phyloP scores from a whole-genome alignment of 2,797 vertebrate genomes.

The Pitangus sulphuratus region DNA sequence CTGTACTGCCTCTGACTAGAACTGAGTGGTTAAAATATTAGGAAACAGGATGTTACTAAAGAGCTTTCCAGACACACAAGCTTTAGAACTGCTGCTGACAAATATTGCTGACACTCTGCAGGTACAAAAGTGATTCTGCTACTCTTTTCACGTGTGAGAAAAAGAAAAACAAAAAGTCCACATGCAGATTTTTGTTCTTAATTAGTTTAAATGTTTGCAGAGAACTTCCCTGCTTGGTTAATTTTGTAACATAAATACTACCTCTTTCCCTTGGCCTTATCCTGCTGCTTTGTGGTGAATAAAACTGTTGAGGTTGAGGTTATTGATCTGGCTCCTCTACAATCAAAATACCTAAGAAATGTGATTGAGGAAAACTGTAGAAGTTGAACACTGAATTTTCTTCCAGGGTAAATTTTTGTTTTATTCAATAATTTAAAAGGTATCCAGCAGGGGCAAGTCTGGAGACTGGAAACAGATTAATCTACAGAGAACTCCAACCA shows the following conservation, averaged over 20 bases:
- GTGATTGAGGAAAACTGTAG: background rate
- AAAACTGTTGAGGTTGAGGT: background rate
- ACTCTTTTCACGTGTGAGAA: background rate
- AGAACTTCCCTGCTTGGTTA: background rate
- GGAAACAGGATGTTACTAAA: conserved; percentile 74
- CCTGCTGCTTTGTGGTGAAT: background rate
- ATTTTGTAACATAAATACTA: background rate
- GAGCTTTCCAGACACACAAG: conserved; percentile 50
- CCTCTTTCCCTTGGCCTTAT: background rate
- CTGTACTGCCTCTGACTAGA: conserved; percentile 22
- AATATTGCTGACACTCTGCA: conserved; percentile 55
- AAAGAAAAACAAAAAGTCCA: background rate
- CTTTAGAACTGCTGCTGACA: conserved; percentile 66
- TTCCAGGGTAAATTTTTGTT: background rate
- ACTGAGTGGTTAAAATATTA: conserved; percentile 67
- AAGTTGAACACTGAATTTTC: background rate
- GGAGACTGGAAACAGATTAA: background rate
- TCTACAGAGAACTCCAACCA: background rate
- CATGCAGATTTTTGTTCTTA: background rate
- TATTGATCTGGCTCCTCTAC: background rate
- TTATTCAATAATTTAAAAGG: background rate
- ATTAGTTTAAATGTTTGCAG: background rate
- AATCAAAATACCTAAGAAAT: background rate
- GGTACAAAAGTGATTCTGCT: conserved; percentile 8
- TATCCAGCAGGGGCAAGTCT: background rate